These are phyloP conservation scores for Gandaritis pyraliata DNA, from an alignment of 2,888 invertebrate species.

Conservation along the genomic window DNA sequence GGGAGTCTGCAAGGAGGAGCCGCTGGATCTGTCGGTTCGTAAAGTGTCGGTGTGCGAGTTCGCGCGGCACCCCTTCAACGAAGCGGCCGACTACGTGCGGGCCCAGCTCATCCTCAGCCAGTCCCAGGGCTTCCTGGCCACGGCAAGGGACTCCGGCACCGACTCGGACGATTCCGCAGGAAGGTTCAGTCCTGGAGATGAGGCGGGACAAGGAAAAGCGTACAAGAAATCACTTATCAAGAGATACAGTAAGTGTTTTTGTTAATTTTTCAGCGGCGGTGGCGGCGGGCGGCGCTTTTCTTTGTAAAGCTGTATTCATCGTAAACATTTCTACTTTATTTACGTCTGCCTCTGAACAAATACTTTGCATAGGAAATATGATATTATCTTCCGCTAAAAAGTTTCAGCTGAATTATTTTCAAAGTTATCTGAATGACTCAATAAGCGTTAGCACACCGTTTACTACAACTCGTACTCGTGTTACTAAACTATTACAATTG, in stretches of 20 bases:
- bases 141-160: conserved; percentile 88
- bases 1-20: conserved; percentile 83
- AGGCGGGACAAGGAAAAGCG: conserved; percentile 83
- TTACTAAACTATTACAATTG: neutral
- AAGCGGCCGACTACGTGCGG: conserved; percentile 80
- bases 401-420: neutral
- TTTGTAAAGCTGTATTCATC: neutral
- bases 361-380: neutral
- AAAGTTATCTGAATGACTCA: neutral
- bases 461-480: neutral
- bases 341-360: neutral
- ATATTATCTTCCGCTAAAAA: neutral
- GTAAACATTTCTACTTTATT: neutral
- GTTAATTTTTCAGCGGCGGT: conserved; percentile 7
- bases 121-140: conserved; percentile 78
- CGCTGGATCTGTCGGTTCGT: conserved; percentile 90
- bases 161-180: conserved; percentile 93
- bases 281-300: conserved; percentile 1
- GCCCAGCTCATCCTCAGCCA: conserved; percentile 78
- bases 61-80: conserved; percentile 78
- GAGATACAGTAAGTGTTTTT: conserved; percentile 93
- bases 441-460: neutral
- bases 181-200: conserved; percentile 86
- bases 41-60: conserved; percentile 80
- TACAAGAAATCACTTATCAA: conserved; percentile 97